phyloP scores from a whole-genome alignment of 92 coral and sea anemone genomes.

The Desmophyllum pertusum region DNA sequence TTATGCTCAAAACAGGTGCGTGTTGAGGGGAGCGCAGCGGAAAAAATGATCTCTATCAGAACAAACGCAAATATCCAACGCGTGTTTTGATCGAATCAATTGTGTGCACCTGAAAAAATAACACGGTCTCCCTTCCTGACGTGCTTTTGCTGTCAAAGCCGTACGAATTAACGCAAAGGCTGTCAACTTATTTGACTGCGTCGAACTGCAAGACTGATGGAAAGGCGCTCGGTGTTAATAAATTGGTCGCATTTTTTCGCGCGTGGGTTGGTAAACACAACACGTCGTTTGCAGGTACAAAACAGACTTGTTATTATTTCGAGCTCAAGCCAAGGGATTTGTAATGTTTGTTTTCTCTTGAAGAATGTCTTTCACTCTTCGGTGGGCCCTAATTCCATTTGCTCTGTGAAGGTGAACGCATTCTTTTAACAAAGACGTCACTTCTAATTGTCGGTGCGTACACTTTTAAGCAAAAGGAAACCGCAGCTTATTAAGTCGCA shows the following conservation, averaged over 20 bases:
- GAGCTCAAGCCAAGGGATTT: constrained; percentile 35
- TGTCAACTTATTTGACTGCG: constrained; percentile 7
- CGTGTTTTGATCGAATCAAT: not conserved
- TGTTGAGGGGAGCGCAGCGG: not conserved
- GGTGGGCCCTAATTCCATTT: constrained; percentile 30
- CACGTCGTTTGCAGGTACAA: constrained; percentile 20
- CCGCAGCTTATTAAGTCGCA: constrained; percentile 14
- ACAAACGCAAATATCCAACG: constrained; percentile 8
- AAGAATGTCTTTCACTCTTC: constrained; percentile 37
- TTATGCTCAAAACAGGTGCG: constrained; percentile 37
- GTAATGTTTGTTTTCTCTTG: constrained; percentile 32
- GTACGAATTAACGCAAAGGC: constrained; percentile 12
- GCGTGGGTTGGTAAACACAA: constrained; percentile 49
- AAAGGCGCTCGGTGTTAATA: constrained; percentile 30
- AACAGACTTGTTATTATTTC: constrained; percentile 18
- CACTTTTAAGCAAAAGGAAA: constrained; percentile 9
- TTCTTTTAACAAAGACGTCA: constrained; percentile 22
- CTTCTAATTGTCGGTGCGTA: constrained; percentile 1
- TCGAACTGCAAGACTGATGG: not conserved
- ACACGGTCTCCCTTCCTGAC: constrained; percentile 7
- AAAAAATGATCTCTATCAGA: not conserved
- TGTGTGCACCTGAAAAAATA: constrained; percentile 35
- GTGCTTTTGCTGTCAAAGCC: constrained; percentile 7
- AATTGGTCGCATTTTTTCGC: constrained; percentile 33
- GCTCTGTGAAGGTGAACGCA: constrained; percentile 29